Evolutionary conservation across 2,797 vertebrate genomes (phyloP), one percentile per base, ranked within the genome.

Genomic region (Coregonus ussuriensis): DNA sequence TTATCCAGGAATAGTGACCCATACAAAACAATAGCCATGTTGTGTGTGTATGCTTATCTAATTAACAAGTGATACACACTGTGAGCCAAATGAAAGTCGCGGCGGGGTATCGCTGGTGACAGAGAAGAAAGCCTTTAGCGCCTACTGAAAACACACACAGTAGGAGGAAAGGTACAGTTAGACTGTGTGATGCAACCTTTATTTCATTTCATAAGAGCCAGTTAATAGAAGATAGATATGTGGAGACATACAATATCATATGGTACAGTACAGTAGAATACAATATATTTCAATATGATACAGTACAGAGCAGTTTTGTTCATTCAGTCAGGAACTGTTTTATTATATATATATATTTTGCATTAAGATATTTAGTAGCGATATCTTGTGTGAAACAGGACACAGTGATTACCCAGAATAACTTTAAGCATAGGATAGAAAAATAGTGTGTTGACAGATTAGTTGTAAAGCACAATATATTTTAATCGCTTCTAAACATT

Each of bases 41-140:
- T 69, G 63, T 13, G 41, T 79, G 76, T 67, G 63, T 52, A 75
- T 77, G 86, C 79, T 89, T 78, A 89, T 91, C 88, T 88, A 91
- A 93, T 92, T 92, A 93, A 86, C 85, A 84, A 86, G 82, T 88
- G 83, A 88, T 83, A 73, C 92, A 92, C 85, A 92, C 91, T 93
- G 92, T 84, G 93, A 90, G 87, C 90, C 87, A 92, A 93, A 94
- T 93, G 88, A 93, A 93, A 93, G 89, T 90, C 92, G 84, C 93
- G 87, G 87, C 90, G 90, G 93, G 92, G 79, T 83, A 54, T 88
- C 82, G 37, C 74, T 77, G 81, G 78, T 80, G 76, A 74, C 76
- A 87, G 53, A 83, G 88, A 89, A 86, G 83, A 89, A 86, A 89
- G 83, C 68, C 73, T 35, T 78, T 56, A 25, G 62, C 2, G 9